phyloP scores from a whole-genome alignment of 2,797 vertebrate genomes.

The Acipenser ruthenus region DNA sequence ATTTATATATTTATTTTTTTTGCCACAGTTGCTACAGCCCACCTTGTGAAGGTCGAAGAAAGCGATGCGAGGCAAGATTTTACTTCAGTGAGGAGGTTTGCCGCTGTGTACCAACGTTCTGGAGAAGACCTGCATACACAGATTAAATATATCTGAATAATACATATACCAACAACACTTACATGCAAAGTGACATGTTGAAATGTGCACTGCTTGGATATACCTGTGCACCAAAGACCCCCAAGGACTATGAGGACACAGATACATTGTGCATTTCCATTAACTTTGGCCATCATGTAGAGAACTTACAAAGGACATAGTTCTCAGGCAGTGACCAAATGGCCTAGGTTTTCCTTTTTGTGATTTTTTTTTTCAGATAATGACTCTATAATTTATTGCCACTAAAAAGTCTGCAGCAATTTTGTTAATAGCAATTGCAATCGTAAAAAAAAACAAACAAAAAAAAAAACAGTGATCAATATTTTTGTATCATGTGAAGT shows the following conservation, averaged over 20 bases:
- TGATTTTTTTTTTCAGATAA: slow-evolving; percentile 60
- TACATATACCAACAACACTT: neutral
- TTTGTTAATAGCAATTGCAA: slow-evolving; percentile 78
- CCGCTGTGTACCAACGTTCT: slow-evolving; percentile 85
- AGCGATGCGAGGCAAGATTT: slow-evolving; percentile 73
- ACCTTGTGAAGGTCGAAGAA: slow-evolving; percentile 70
- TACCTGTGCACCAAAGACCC: slow-evolving; percentile 39
- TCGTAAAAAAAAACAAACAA: slow-evolving; percentile 75
- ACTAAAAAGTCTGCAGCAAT: slow-evolving; percentile 85
- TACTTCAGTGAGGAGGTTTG: slow-evolving; percentile 90
- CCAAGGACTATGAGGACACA: slow-evolving; percentile 32
- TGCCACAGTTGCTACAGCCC: slow-evolving; percentile 74
- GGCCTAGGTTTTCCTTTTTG: slow-evolving; percentile 47
- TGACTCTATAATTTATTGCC: slow-evolving; percentile 97
- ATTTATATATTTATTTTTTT: neutral
- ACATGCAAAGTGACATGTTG: slow-evolving; percentile 3
- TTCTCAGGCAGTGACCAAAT: slow-evolving; percentile 57
- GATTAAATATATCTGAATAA: slow-evolving; percentile 8
- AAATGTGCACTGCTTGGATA: slow-evolving; percentile 32
- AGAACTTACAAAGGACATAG: slow-evolving; percentile 49
- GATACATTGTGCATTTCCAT: slow-evolving; percentile 31
- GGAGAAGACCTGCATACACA: slow-evolving; percentile 74
- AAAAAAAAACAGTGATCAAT: slow-evolving; percentile 83
- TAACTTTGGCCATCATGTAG: slow-evolving; percentile 41
- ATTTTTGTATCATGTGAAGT: slow-evolving; percentile 94